phyloP scores from a whole-genome alignment of 2,113 vertebrate species.

The Burhinus bistriatus region DNA sequence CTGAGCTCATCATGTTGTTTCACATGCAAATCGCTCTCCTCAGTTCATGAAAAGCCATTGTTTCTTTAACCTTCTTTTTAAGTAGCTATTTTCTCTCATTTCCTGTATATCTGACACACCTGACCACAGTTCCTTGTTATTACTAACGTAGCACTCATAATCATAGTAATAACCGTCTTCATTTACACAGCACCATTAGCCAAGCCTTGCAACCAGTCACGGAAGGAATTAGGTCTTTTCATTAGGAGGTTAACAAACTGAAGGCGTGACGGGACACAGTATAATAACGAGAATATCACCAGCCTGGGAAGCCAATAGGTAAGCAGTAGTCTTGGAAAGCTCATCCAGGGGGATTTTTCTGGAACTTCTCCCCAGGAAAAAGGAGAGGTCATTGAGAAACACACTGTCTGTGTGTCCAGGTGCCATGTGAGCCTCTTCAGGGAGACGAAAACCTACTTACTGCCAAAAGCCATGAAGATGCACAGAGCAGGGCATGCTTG shows the following conservation, averaged over 20 bases:
- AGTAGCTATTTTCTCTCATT: background rate
- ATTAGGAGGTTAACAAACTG: conserved; percentile 1
- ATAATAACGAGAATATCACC: background rate
- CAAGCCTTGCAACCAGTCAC: background rate
- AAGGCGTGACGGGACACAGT: background rate
- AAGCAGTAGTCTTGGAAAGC: background rate
- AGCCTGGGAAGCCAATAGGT: background rate
- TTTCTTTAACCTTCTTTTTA: background rate
- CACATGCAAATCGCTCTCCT: background rate
- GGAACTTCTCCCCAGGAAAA: background rate
- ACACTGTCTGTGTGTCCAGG: background rate
- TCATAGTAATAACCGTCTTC: background rate
- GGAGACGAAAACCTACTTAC: background rate
- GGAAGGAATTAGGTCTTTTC: conserved; percentile 4
- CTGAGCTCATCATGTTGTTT: background rate
- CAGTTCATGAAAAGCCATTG: background rate
- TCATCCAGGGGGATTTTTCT: background rate
- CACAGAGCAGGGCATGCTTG: background rate
- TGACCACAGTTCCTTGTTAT: background rate
- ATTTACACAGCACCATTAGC: conserved; percentile 16
- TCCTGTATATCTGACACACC: background rate
- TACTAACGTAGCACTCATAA: background rate
- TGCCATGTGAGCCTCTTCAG: background rate
- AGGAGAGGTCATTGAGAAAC: background rate
- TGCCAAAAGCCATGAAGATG: background rate